Percentiles rank a stretch among this genome's conserved stretches.
These are phyloP conservation scores for Hippoglossus hippoglossus DNA, from an alignment of 2,797 vertebrate species.

Conservation along the genomic window DNA sequence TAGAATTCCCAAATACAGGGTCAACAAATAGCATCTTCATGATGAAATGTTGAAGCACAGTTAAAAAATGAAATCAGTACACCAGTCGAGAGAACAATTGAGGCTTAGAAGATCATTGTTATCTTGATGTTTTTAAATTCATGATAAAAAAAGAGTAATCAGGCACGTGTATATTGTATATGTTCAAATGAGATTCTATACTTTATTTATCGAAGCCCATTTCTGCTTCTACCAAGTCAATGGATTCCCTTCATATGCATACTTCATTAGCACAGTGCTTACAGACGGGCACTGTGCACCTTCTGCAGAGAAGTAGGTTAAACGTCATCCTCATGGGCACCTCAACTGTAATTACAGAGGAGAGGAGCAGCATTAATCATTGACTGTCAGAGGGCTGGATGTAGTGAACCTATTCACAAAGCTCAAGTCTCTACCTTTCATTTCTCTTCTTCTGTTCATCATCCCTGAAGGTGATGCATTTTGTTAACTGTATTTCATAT, in stretches of 20 bases:
- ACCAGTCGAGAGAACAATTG: no score
- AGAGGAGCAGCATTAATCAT: not conserved
- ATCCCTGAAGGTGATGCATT: no score
- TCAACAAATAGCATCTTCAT: no score
- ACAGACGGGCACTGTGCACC: not conserved
- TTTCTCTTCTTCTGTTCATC: not conserved
- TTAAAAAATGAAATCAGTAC: no score
- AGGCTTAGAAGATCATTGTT: no score
- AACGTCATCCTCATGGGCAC: not conserved
- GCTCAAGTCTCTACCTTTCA: not conserved
- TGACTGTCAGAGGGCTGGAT: not conserved
- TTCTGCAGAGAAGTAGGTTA: not conserved
- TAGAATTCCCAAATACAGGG: no score
- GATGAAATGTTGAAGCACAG: no score
- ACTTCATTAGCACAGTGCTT: not conserved
- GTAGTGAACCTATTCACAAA: no score
- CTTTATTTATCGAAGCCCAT: not conserved
- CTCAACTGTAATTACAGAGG: slow-evolving; percentile 4
- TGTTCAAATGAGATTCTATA: not conserved
- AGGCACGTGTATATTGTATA: not conserved
- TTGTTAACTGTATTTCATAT: no score
- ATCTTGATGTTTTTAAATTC: no score
- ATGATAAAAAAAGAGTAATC: no score
- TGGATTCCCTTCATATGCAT: not conserved
- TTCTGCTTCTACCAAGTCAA: not conserved